A percentile compares a stretch with the other conserved stretches of the same genome.
These are phyloP conservation scores for Acrobasis consociella DNA, from an alignment of 2,888 invertebrate genomes.

Conservation along the genomic window DNA sequence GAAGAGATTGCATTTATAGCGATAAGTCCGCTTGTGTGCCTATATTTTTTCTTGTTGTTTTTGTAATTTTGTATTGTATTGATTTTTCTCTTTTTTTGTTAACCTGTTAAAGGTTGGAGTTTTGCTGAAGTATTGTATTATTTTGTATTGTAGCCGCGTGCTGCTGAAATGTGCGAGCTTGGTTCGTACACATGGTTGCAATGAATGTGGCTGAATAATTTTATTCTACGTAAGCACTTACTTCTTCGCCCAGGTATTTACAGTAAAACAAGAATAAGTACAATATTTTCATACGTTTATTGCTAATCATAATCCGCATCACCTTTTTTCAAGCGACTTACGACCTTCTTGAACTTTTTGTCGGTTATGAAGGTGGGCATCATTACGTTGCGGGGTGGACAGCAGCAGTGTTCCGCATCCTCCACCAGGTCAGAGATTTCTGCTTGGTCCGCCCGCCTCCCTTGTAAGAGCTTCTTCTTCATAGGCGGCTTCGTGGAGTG, in stretches of 20 bases:
- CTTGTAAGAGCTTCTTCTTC: conserved; percentile 18
- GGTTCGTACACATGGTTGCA: too few relatives aligned
- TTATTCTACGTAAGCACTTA: too few relatives aligned
- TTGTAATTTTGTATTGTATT: too few relatives aligned
- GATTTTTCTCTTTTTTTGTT: too few relatives aligned
- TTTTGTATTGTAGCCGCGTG: too few relatives aligned
- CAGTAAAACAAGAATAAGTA: not conserved
- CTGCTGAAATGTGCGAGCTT: too few relatives aligned
- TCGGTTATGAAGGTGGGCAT: conserved; percentile 63
- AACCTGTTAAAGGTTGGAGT: too few relatives aligned
- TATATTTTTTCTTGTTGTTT: too few relatives aligned
- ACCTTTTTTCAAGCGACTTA: conserved; percentile 35
- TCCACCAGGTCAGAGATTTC: conserved; percentile 4
- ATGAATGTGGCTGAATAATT: too few relatives aligned
- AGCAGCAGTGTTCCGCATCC: conserved; percentile 46
- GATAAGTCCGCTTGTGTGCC: too few relatives aligned
- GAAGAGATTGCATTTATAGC: too few relatives aligned
- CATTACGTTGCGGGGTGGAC: conserved; percentile 46
- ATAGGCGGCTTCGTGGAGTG: not conserved
- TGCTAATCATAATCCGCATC: not conserved
- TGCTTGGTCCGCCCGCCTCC: conserved; percentile 29
- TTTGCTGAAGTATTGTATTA: too few relatives aligned
- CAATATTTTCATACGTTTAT: not conserved
- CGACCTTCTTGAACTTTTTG: conserved; percentile 47
- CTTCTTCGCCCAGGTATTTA: not conserved